Evolutionary conservation across 2,888 invertebrate species (phyloP), one percentile per base, ranked within the genome.

Genomic region (Drosophila acutilabella): DNA sequence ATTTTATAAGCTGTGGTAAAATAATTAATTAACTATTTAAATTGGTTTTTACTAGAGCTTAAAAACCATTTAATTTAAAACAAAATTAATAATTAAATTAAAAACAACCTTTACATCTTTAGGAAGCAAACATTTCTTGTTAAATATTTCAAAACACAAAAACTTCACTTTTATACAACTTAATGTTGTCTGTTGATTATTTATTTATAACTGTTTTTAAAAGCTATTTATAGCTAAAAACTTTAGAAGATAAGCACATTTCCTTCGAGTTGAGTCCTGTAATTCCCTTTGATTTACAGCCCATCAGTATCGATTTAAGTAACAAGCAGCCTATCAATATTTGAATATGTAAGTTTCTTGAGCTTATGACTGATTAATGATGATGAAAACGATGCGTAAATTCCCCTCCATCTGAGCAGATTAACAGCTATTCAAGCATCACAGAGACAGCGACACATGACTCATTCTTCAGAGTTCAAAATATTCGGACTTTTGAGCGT

Each of bases 391-490:
- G 51, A 44, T 41, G 36, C 41, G 50, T 45, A 64, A 59, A 56
- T 59, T 52, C 64, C 42, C 36, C 36, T 48, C 36, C 36, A 48
- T 60, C 48, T 23, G 20, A 52, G 54, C 38, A 48, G 45, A 51
- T 70, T 54, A 74, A 42, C 70, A 48, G 52, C 66, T 30, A 50
- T 42, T 13, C 59, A 20, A 38, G 33, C 48, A 41, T 20, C 18
- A 16, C 36, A 44, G 23, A 23, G 23, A 23, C 23, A 23, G 23
- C 5, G 23, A 23, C 23, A 11, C 38, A 52, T 82, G 78, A 79
- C 62, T 82, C 78, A 82, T 59, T 52, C 41, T 45, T 6, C 13
- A 20, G 8, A 30, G 30, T 38, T 11, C 42, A 53, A 42, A 33
- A 23, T 13, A 54, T 54, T 53, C 54, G 23, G 33, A 45, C 45